Base-by-base conservation (phyloP, 2,888 invertebrate genomes). In the Dione vanillae region DNA sequence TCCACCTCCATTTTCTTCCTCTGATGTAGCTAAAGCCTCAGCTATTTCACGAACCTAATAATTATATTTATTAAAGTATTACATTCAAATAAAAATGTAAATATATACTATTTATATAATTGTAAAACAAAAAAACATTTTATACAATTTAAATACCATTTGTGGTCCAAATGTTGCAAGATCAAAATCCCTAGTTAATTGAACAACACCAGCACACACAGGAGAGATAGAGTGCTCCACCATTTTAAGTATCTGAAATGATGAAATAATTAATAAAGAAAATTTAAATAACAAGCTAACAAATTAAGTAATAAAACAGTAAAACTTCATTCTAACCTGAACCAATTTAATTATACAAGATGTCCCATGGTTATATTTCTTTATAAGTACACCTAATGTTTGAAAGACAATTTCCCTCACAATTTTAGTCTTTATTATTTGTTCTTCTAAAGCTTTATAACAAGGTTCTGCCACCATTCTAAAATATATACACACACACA, bases 331-430 rank as follows among this genome's bases (percentile, higher is more conserved):
- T 43, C 19, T 74, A 80, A 95, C 94, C 90, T 95, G 95, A 35
- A 95, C 95, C 70, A 97, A 93, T 80, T 96, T 95, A 8, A 96
- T 95, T 1, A 96, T 94, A 83, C 97, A 97, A 41, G 95, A 95
- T 54, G 96, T 94, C 0, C 96, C 96, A 88, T 98, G 97, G 83
- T 97, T 97, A 84, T 97, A 97, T 65, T 95, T 95, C 84, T 97
- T 97, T 20, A 98, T 95, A 56, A 98, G 94, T 2, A 95, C 94
- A 14, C 97, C 98, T 71, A 98, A 92, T 49, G 98, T 95, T 93
- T 97, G 96, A 82, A 96, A 96, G 7, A 98, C 94, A 14, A 96
- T 95, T 76, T 96, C 95, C 72, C 95, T 94, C 0, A 94, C 91
- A 59, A 94, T 90, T 75, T 96, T 96, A 76, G 95, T 95, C 85